Evolutionary conservation across 2,888 invertebrate species (phyloP).

Genomic region (Epirrhoe alternata): DNA sequence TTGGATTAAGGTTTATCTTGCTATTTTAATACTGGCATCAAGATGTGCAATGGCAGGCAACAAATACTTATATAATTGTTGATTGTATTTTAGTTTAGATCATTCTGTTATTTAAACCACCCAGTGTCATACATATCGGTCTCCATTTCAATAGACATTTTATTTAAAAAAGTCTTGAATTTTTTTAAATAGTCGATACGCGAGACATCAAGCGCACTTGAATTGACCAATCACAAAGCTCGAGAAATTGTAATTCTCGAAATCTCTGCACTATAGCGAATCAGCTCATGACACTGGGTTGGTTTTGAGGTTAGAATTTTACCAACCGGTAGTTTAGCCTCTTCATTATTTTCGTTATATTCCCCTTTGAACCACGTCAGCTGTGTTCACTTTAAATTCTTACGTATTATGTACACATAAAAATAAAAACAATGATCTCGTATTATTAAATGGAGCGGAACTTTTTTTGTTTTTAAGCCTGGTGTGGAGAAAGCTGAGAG

Average conservation of each 20-base stretch:
- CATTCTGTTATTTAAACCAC: constrained; percentile 22
- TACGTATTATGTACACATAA: constrained; percentile 56
- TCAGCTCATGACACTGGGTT: constrained; percentile 22
- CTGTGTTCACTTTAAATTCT: constrained; percentile 69
- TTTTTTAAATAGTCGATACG: no score
- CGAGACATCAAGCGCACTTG: not conserved
- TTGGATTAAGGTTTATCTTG: not conserved
- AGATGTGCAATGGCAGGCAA: constrained; percentile 26
- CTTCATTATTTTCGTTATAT: constrained; percentile 46
- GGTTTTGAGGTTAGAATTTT: constrained; percentile 10
- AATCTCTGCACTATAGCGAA: no score
- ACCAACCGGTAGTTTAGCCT: constrained; percentile 30
- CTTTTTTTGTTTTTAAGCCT: constrained; percentile 41
- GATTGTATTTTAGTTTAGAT: constrained; percentile 17
- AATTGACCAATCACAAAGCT: no score
- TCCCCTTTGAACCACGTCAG: constrained; percentile 68
- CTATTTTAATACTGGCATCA: not conserved
- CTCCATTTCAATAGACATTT: no score
- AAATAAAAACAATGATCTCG: constrained; percentile 80
- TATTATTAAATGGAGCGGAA: constrained; percentile 64
- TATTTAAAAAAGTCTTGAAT: no score
- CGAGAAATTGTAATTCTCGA: no score
- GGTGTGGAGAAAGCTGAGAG: constrained; percentile 24
- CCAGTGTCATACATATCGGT: constrained; percentile 16
- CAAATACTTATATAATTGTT: constrained; percentile 18